Base-by-base conservation (phyloP, 2,797 vertebrate genomes). In the Varecia variegata region DNA sequence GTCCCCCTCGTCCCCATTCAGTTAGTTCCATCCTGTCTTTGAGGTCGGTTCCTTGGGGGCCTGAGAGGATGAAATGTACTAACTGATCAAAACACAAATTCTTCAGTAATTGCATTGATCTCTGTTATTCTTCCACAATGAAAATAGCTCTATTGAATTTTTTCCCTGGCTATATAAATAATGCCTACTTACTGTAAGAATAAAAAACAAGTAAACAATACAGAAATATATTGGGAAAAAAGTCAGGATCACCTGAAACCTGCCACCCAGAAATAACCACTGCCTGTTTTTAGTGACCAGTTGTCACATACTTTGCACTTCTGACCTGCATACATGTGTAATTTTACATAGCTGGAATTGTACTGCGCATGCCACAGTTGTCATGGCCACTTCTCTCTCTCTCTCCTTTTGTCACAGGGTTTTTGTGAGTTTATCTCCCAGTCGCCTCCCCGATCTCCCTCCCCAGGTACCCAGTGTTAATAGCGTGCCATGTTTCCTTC, bases 131-230 rank as follows among this genome's bases (percentile, higher is more conserved):
- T 68, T 25, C 60, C 27, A 86, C 0, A 0, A 43, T 52, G 73
- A 93, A 93, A 95, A 87, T 52, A 54, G 27, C 68, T 70, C 95
- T 70, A 30, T 11, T 50, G 32, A 27, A 40, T 74, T 60, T 88
- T 85, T 18, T n/a, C 17, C 32, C n/a, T 7, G 5, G 60, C 92
- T 95, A 56, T 74, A 62, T 81, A 80, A 95, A 74, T 80, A 93
- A 92, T 27, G 74, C 4, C 20, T 85, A 68, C 38, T 88, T 86
- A 47, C 67, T 76, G 4, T 50, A 52, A 68, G 58, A 56, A 91
- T 43, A 35, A 40, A 90, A 81, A 27, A 71, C 17, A 47, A 81
- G 21, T 80, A n/a, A 90, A 47, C 58, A 87, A 76, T 60, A 52
- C 18, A 62, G 56, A 80, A 80, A 50, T 5, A 38, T 76, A 47